These are phyloP conservation scores for Campylomormyrus tamandua DNA, from an alignment of 2,113 vertebrate species.

Conservation along the genomic window DNA sequence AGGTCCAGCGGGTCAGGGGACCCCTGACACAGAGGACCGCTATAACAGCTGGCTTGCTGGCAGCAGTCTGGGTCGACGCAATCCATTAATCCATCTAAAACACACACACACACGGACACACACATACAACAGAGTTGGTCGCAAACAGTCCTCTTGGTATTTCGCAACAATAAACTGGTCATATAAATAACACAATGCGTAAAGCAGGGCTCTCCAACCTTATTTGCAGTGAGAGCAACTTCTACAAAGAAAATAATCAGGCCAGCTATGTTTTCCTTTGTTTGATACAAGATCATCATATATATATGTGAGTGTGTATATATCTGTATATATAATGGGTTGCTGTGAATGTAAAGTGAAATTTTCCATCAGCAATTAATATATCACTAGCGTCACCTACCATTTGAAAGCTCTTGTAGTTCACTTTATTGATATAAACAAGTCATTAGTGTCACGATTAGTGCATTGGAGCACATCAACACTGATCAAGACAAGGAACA, in stretches of 20 bases:
- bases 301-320: no score
- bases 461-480: not conserved
- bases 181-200: conserved; percentile 1
- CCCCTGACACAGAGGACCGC: conserved; percentile 87
- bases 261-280: not conserved
- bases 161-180: not conserved
- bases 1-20: conserved; percentile 90
- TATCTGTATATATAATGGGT: no score
- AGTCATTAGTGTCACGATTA: not conserved
- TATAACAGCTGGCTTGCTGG: conserved; percentile 81
- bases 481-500: not conserved
- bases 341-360: not conserved
- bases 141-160: not conserved
- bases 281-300: not conserved
- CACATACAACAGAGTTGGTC: conserved; percentile 14
- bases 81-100: conserved; percentile 85
- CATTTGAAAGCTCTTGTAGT: not conserved
- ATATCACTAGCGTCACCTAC: not conserved
- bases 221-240: not conserved
- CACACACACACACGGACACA: conserved; percentile 37
- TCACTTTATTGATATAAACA: not conserved
- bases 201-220: not conserved
- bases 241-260: not conserved
- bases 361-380: not conserved
- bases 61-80: conserved; percentile 95